A percentile compares a stretch with the other conserved stretches of the same genome.
Conservation (phyloP, 2,113 vertebrate genomes). For the Perccottus glenii region DNA sequence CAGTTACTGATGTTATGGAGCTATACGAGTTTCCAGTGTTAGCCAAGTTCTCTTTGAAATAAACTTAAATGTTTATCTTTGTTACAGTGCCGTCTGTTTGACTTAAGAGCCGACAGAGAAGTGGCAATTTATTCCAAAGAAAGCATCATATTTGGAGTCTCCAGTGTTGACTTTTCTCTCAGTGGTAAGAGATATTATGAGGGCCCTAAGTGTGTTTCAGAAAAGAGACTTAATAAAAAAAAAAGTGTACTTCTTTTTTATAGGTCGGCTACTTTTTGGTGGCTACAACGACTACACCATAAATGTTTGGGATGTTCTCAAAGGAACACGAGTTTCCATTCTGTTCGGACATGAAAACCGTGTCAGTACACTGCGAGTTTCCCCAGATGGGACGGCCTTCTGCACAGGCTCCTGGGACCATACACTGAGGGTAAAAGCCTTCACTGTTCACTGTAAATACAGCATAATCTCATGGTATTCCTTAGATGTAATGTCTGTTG, state of each 20-base stretch:
- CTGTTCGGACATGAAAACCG: slow-evolving; percentile 97
- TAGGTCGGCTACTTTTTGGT: slow-evolving; percentile 93
- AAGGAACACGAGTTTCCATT: slow-evolving; percentile 93
- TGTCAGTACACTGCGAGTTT: slow-evolving; percentile 93
- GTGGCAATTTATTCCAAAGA: slow-evolving; percentile 99
- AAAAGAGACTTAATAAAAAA: no score
- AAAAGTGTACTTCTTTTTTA: neutral
- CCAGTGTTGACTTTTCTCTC: slow-evolving; percentile 98
- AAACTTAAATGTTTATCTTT: slow-evolving; percentile 27
- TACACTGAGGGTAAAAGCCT: slow-evolving; percentile 86
- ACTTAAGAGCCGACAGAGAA: slow-evolving; percentile 96
- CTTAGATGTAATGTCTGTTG: neutral
- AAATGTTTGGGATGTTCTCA: slow-evolving; percentile 98
- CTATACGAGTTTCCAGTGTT: neutral
- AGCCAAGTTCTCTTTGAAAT: neutral
- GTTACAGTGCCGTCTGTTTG: slow-evolving; percentile 93
- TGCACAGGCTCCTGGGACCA: slow-evolving; percentile 98
- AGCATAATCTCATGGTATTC: neutral
- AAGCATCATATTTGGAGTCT: slow-evolving; percentile 98
- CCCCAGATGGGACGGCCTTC: slow-evolving; percentile 94
- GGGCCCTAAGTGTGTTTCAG: neutral
- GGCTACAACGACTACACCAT: slow-evolving; percentile 99
- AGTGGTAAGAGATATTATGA: slow-evolving; percentile 84
- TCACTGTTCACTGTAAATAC: neutral
- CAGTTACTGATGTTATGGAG: neutral